Base-by-base conservation (phyloP, 2,797 vertebrate species). In the Harpagifer antarcticus region DNA sequence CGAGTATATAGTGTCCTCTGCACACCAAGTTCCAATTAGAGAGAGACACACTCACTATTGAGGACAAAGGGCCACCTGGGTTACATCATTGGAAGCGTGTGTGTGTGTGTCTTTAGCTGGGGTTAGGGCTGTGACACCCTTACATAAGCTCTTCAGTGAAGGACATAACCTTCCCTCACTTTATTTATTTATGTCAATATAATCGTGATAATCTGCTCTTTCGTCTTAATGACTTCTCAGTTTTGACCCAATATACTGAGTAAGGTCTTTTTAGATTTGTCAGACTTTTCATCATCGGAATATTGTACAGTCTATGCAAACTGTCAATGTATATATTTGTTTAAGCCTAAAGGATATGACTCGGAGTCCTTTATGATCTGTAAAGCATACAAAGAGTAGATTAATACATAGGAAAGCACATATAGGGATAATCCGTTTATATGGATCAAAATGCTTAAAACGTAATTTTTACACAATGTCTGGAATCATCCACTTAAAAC, bases 21-120 rank as follows among this genome's bases (percentile, higher is more conserved):
- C 81, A 84, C 81, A 75, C 76, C 2, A 19, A 66, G 74, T 79
- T 89, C 85, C 77, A 89, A 83, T 83, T 85, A 87, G 75, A 83
- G 33, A 84, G 45, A 87, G 68, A 82, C 74, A 65, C 43, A 52
- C 48, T 65, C 43, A 9, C 52, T 78, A 40, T 72, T 61, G 82
- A 86, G 86, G 85, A 92, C 92, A 91, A 93, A 94, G 78, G 81
- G 79, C 86, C 89, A 90, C 85, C 89, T 89, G 84, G 85, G 90
- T 95, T 94, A 92, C 92, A 91, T 94, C 93, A 94, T 89, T 89
- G 92, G 91, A 94, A 93, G 54, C 79, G 5, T 4, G 4, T 74
- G 7, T 79, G 5, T 4, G 4, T 74, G 7, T 20, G 55, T 50
- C 37, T n/a, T 31, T 40, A 57, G 70, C 48, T 70, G 61, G 70